Conservation (phyloP, 1,140 invertebrate genomes). For the Brachystomella parvula region DNA sequence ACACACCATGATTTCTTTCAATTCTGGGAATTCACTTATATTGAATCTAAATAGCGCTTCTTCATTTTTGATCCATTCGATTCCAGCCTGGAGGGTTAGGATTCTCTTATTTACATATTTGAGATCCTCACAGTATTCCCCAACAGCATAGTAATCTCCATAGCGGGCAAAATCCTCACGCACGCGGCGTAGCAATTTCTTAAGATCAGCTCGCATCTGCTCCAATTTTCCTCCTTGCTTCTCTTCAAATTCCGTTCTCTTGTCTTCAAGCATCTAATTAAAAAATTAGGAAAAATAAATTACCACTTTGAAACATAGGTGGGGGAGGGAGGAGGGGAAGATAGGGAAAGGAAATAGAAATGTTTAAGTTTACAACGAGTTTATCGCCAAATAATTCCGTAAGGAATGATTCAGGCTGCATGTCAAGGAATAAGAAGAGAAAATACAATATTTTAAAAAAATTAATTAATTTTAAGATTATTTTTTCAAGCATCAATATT, state of each 20-base stretch:
- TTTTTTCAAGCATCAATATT: not conserved
- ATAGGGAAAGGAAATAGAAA: not conserved
- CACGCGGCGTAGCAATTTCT: slow-evolving; percentile 59
- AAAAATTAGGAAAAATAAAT: not conserved
- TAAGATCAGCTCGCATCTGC: slow-evolving; percentile 58
- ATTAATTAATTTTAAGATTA: not conserved
- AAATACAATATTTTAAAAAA: not conserved
- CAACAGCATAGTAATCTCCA: slow-evolving; percentile 47
- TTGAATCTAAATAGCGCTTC: slow-evolving; percentile 76
- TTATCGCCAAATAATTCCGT: slow-evolving; percentile 31
- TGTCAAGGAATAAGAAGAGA: slow-evolving; percentile 9
- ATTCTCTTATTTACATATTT: slow-evolving; percentile 63
- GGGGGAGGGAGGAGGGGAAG: no score
- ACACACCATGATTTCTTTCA: slow-evolving; percentile 20
- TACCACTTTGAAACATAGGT: not conserved
- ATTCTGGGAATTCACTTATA: slow-evolving; percentile 48
- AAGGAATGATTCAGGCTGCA: slow-evolving; percentile 34
- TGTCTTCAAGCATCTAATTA: slow-evolving; percentile 59
- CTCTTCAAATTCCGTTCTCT: slow-evolving; percentile 73
- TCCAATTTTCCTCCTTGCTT: slow-evolving; percentile 57
- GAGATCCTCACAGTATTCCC: slow-evolving; percentile 50
- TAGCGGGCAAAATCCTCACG: slow-evolving; percentile 39
- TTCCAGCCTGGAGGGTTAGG: slow-evolving; percentile 60
- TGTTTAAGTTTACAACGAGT: slow-evolving; percentile 27
- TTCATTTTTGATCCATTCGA: slow-evolving; percentile 80